A percentile compares a stretch with the other conserved stretches of the same genome.
These are phyloP conservation scores for Mesembrinibis cayennensis DNA, from an alignment of 2,113 vertebrate species.

Conservation along the genomic window DNA sequence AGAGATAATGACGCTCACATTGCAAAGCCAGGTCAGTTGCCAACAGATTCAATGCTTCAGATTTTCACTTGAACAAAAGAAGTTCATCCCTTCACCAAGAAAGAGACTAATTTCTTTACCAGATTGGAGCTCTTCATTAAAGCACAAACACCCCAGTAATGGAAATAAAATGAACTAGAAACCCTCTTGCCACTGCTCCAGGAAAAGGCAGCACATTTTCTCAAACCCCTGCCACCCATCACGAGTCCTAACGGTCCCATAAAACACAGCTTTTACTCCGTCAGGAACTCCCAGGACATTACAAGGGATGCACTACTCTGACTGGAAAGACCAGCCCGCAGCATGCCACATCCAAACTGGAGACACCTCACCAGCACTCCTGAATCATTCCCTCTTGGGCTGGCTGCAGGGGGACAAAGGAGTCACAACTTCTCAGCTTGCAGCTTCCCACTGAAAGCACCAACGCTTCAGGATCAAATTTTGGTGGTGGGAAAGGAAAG, in stretches of 20 bases:
- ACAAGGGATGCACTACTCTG: neutral
- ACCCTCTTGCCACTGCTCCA: neutral
- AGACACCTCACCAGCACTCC: neutral
- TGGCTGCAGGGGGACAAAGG: accelerated
- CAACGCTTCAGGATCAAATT: too few relatives aligned
- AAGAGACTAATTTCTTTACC: too few relatives aligned
- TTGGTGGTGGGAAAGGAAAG: neutral
- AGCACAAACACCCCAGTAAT: neutral
- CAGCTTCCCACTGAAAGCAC: neutral
- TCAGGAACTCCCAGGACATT: neutral
- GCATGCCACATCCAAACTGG: neutral
- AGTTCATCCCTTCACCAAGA: neutral
- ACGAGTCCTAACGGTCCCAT: neutral
- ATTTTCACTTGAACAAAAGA: neutral
- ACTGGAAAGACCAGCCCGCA: neutral
- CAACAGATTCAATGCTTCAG: neutral
- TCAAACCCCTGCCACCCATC: neutral
- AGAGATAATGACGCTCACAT: neutral
- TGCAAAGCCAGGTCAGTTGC: neutral
- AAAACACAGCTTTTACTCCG: neutral
- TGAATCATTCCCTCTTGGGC: neutral
- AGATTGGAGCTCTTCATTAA: neutral
- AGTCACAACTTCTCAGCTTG: neutral
- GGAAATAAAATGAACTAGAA: neutral
- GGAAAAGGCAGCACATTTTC: neutral